Conservation (phyloP, 1,140 invertebrate genomes). For the Odontomachus brunneus region DNA sequence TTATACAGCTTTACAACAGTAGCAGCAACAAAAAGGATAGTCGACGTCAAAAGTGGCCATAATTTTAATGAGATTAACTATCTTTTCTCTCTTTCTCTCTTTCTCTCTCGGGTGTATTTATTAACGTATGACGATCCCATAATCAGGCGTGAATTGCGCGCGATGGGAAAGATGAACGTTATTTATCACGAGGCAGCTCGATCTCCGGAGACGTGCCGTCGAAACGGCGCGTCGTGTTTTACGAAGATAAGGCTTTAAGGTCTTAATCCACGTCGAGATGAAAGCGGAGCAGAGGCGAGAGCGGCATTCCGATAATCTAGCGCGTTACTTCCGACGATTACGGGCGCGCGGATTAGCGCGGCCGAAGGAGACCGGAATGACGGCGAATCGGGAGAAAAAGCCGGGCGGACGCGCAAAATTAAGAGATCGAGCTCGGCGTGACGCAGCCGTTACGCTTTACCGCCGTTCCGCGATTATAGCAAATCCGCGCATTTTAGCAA, state of each 20-base stretch:
- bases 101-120: neutral
- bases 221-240: slow-evolving; percentile 64
- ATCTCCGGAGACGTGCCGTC: slow-evolving; percentile 24
- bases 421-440: slow-evolving; percentile 51
- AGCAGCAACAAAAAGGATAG: too few species aligned
- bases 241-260: slow-evolving; percentile 73
- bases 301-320: slow-evolving; percentile 59
- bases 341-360: slow-evolving; percentile 47
- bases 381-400: slow-evolving; percentile 13
- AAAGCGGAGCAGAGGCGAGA: slow-evolving; percentile 50
- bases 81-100: too few species aligned
- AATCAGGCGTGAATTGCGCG: slow-evolving; percentile 2
- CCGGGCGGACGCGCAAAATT: slow-evolving; percentile 33
- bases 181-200: slow-evolving; percentile 23
- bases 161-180: slow-evolving; percentile 11
- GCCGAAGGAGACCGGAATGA: slow-evolving; percentile 15
- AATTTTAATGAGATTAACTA: too few species aligned
- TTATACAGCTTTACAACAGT: too few species aligned
- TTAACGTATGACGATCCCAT: neutral
- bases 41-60: too few species aligned
- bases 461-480: slow-evolving; percentile 1
- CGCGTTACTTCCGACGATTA: slow-evolving; percentile 57
- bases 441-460: slow-evolving; percentile 47
- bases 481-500: slow-evolving; percentile 32
- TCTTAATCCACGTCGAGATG: slow-evolving; percentile 65